Evolutionary conservation across 2,797 vertebrate species (phyloP).

Genomic region (Propithecus deckenii): DNA sequence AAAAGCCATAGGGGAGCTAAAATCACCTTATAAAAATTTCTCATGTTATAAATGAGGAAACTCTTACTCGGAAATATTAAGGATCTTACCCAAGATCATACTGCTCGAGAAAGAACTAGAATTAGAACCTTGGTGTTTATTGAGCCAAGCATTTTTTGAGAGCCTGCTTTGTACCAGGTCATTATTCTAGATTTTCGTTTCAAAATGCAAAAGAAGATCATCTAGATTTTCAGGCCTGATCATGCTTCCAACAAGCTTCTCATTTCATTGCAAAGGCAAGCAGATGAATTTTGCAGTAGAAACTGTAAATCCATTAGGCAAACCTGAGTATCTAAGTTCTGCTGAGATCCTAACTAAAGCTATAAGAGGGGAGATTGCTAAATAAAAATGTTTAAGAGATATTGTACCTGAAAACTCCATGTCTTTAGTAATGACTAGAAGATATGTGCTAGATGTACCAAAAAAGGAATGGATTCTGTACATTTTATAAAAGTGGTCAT

Average conservation of each 20-base stretch:
- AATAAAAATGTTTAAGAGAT: neutral
- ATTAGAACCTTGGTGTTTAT: neutral
- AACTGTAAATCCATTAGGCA: neutral
- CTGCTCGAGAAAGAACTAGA: neutral
- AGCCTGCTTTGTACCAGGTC: neutral
- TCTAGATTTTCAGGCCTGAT: neutral
- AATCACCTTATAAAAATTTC: neutral
- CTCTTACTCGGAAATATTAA: neutral
- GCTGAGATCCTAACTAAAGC: neutral
- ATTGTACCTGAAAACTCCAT: neutral
- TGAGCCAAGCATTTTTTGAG: neutral
- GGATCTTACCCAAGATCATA: neutral
- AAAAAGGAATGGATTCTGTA: neutral
- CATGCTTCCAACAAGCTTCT: neutral
- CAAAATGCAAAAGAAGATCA: neutral
- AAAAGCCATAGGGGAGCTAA: neutral
- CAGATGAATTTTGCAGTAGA: neutral
- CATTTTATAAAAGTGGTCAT: neutral
- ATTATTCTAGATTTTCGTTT: conserved; percentile 3
- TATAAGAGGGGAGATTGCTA: neutral
- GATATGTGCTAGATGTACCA: neutral
- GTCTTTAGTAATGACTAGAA: neutral
- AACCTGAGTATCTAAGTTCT: neutral
- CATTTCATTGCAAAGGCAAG: neutral
- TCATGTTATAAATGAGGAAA: neutral